Evolutionary conservation across 2,113 vertebrate genomes (phyloP).

Genomic region (Ellobius talpinus): DNA sequence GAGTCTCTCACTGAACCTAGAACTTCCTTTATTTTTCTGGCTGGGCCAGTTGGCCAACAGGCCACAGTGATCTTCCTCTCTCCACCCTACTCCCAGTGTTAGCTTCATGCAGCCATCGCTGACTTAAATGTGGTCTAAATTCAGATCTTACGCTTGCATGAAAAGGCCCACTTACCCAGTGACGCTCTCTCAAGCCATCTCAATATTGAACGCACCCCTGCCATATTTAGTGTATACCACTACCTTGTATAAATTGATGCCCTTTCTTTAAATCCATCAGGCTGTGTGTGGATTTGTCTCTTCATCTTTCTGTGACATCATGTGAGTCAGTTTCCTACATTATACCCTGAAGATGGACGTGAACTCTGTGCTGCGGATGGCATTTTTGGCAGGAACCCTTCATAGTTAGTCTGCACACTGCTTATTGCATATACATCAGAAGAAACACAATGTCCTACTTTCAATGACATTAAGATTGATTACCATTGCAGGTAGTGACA

Average conservation of each 20-base stretch:
- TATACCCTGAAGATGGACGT: neutral
- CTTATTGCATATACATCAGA: neutral
- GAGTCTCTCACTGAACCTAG: neutral
- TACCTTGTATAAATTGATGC: neutral
- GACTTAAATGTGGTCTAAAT: neutral
- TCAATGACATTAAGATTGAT: conserved; percentile 1
- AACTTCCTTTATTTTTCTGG: neutral
- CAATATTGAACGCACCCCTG: neutral
- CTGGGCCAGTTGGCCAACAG: neutral
- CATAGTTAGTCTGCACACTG: accelerated
- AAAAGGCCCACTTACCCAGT: neutral
- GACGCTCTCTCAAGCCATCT: neutral
- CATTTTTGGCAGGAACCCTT: neutral
- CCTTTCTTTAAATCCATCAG: neutral
- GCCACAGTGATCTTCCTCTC: neutral
- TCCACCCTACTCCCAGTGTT: too few species aligned
- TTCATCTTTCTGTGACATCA: neutral
- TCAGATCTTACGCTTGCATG: neutral
- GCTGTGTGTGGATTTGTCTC: neutral
- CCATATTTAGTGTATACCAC: neutral
- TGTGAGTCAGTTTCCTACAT: neutral
- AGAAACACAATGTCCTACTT: neutral
- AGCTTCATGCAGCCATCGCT: neutral
- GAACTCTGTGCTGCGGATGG: neutral
- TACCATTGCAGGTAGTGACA: conserved; percentile 2